Evolutionary conservation across 1,140 invertebrate genomes (phyloP).

Genomic region (Acromyrmex heyeri): DNA sequence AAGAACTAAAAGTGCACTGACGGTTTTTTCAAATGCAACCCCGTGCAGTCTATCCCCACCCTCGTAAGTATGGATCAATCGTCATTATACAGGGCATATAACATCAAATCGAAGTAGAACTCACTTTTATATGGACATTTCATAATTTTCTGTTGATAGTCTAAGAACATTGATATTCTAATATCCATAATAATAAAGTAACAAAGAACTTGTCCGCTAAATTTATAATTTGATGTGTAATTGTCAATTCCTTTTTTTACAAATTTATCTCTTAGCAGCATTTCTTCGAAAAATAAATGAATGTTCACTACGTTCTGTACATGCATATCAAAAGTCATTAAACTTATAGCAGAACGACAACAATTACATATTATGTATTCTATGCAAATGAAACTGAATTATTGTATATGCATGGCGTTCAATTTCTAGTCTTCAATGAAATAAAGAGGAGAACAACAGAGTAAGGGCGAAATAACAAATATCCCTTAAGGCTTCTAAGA

Average conservation of each 20-base stretch:
- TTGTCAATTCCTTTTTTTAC: background rate
- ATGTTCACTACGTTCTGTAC: background rate
- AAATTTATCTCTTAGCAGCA: background rate
- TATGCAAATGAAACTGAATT: constrained; percentile 1
- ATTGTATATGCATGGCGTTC: too few relatives aligned
- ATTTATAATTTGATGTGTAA: background rate
- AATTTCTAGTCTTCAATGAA: background rate
- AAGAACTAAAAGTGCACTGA: background rate
- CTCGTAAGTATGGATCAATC: background rate
- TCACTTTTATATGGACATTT: background rate
- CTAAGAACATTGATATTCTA: background rate
- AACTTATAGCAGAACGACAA: background rate
- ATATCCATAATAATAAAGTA: background rate
- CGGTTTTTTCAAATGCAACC: background rate
- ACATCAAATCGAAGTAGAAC: background rate
- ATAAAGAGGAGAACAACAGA: background rate
- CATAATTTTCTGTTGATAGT: background rate
- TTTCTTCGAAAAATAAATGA: background rate
- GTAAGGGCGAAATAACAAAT: background rate
- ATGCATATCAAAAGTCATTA: too few relatives aligned
- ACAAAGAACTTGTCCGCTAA: background rate
- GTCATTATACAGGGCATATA: background rate
- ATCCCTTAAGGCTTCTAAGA: constrained; percentile 7
- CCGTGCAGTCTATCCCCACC: background rate
- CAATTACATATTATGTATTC: constrained; percentile 3